phyloP scores from a whole-genome alignment of 1,140 invertebrate species.

The Papilio dardanus region DNA sequence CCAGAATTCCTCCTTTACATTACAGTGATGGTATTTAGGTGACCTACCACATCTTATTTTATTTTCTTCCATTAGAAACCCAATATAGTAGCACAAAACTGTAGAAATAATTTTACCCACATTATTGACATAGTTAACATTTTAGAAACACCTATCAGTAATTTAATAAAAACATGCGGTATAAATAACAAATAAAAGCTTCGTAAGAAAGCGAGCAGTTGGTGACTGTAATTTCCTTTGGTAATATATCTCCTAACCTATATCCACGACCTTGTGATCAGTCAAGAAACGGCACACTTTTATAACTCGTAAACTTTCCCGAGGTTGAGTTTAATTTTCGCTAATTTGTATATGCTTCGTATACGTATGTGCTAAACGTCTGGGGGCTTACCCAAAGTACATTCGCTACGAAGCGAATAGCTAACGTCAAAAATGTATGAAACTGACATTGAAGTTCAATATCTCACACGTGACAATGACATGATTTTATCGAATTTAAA shows the following conservation, averaged over 20 bases:
- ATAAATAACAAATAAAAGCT: too few relatives aligned
- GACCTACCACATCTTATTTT: too few relatives aligned
- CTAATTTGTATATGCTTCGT: constrained; percentile 15
- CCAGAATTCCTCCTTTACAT: neutral
- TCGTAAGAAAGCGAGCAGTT: neutral
- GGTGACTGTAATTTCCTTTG: neutral
- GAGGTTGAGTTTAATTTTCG: constrained; percentile 20
- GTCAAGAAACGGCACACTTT: constrained; percentile 13
- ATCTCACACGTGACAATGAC: too few relatives aligned
- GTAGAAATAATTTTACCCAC: neutral
- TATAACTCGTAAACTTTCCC: constrained; percentile 17
- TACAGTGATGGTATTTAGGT: neutral
- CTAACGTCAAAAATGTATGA: too few relatives aligned
- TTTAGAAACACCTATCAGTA: neutral
- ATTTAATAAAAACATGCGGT: neutral
- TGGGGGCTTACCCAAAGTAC: too few relatives aligned
- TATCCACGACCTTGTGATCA: constrained; percentile 17
- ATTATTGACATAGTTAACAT: neutral
- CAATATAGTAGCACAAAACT: neutral
- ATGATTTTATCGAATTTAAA: too few relatives aligned
- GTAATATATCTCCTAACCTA: constrained; percentile 11
- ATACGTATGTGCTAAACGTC: constrained; percentile 17
- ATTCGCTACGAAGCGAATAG: too few relatives aligned
- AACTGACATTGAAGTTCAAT: too few relatives aligned
- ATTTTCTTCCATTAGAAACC: too few relatives aligned